phyloP scores from a whole-genome alignment of 1,140 invertebrate genomes.

The Pogonomyrmex barbatus region DNA sequence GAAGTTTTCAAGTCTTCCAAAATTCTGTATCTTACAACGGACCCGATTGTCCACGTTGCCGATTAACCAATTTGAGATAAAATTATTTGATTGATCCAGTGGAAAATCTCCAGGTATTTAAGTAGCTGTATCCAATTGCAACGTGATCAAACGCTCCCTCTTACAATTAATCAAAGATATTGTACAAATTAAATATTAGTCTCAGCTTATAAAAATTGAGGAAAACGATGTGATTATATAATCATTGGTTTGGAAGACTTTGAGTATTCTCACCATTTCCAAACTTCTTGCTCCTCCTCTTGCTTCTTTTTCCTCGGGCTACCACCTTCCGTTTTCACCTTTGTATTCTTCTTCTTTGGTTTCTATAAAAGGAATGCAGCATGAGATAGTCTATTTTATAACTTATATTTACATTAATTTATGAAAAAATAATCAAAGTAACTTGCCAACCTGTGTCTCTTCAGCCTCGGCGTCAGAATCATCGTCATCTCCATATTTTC shows the following conservation, averaged over 20 bases:
- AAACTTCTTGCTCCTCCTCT: constrained; percentile 94
- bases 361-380: constrained; percentile 56
- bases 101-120: too few species aligned
- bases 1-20: too few species aligned
- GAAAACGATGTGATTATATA: neutral
- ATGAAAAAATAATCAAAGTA: neutral
- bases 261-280: constrained; percentile 92
- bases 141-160: too few species aligned
- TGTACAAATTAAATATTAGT: too few species aligned
- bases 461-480: constrained; percentile 87
- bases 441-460: constrained; percentile 71
- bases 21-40: too few species aligned
- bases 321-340: constrained; percentile 76
- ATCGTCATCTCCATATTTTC: constrained; percentile 88
- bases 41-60: too few species aligned
- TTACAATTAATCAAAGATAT: too few species aligned
- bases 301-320: constrained; percentile 90
- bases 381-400: neutral
- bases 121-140: too few species aligned
- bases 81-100: too few species aligned
- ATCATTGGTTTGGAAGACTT: neutral
- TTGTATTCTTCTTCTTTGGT: constrained; percentile 67
- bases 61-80: too few species aligned
- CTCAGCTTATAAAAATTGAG: neutral
- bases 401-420: constrained; percentile 22